Conservation (phyloP, 2,888 invertebrate genomes). For the Lasioglossum calceatum region DNA sequence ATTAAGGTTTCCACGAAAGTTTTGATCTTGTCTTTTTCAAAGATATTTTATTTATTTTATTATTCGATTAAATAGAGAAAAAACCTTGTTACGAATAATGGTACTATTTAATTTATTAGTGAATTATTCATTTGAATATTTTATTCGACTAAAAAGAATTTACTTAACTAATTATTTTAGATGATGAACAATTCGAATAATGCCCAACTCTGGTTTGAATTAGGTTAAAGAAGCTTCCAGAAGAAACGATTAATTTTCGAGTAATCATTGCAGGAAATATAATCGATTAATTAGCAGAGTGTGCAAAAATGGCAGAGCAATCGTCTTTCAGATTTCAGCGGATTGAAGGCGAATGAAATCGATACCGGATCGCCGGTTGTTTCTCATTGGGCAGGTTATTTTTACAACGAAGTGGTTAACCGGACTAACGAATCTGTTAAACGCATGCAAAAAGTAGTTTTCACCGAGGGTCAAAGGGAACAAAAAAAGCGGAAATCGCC, state of each 20-base stretch:
- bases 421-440: background rate
- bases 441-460: conserved; percentile 15
- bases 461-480: background rate
- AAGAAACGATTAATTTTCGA: background rate
- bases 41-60: background rate
- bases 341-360: background rate
- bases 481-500: conserved; percentile 6
- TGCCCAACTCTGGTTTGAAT: background rate
- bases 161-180: too few species aligned
- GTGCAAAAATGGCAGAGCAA: background rate
- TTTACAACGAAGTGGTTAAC: background rate
- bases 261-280: background rate
- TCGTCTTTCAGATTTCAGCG: background rate
- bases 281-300: background rate
- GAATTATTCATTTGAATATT: too few species aligned
- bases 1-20: background rate
- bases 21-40: background rate
- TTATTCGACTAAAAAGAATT: too few species aligned
- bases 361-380: background rate
- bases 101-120: too few species aligned
- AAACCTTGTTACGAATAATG: too few species aligned
- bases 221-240: background rate
- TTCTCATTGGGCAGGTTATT: background rate
- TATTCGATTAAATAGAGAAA: too few species aligned
- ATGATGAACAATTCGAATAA: too few species aligned